phyloP scores from a whole-genome alignment of 2,113 vertebrate genomes.

The Tinamus guttatus region DNA sequence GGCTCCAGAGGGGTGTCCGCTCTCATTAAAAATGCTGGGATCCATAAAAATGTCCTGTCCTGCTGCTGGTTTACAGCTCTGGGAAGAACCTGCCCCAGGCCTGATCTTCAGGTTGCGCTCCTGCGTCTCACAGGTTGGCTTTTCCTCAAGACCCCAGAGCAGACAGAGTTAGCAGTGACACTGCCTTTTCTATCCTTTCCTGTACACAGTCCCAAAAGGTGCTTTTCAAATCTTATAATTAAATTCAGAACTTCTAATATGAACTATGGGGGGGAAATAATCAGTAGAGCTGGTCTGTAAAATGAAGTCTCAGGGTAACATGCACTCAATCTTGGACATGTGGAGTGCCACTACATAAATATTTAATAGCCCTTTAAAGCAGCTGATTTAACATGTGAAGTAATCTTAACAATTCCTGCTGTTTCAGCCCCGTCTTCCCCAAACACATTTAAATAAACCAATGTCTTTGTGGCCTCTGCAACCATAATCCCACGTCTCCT shows the following conservation, averaged over 20 bases:
- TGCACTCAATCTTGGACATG: background rate
- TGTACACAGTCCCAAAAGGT: background rate
- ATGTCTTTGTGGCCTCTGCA: slow-evolving; percentile 64
- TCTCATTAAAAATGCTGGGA: background rate
- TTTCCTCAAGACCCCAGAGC: background rate
- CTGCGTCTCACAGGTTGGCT: background rate
- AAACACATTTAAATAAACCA: slow-evolving; percentile 64
- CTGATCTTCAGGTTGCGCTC: background rate
- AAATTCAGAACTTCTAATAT: slow-evolving; percentile 41
- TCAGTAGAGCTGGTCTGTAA: slow-evolving; percentile 26
- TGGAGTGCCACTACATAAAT: slow-evolving; percentile 10
- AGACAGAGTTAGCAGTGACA: background rate
- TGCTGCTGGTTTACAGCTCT: background rate
- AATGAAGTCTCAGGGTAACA: slow-evolving; percentile 44
- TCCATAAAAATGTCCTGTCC: background rate
- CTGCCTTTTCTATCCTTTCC: background rate
- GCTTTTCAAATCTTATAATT: background rate
- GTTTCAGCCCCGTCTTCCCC: slow-evolving; percentile 34
- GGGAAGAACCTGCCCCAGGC: background rate
- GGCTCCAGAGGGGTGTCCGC: background rate
- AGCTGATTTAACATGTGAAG: slow-evolving; percentile 35
- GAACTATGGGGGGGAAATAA: background rate
- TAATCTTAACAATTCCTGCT: slow-evolving; percentile 41
- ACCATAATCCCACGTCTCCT: slow-evolving; percentile 60
- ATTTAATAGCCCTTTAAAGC: slow-evolving; percentile 47